These are phyloP conservation scores for Eueides isabella DNA, from an alignment of 1,140 invertebrate species.

Conservation along the genomic window DNA sequence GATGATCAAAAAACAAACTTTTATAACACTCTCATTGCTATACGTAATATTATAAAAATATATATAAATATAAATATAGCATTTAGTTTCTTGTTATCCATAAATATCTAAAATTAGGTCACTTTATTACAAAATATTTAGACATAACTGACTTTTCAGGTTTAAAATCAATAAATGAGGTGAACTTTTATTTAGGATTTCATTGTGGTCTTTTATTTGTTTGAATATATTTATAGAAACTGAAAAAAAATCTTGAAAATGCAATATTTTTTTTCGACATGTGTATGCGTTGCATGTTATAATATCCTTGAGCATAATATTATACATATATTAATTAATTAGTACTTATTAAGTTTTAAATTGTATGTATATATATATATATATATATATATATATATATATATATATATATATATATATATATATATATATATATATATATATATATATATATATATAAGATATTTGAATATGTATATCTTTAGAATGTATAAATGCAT, in stretches of 20 bases:
- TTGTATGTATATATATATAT: too few relatives aligned
- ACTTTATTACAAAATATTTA: neutral
- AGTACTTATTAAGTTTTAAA: neutral
- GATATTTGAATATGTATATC: too few relatives aligned
- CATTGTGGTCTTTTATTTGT: too few relatives aligned
- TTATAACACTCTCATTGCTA: neutral
- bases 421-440: too few relatives aligned
- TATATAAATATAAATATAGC: neutral
- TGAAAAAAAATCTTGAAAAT: too few relatives aligned
- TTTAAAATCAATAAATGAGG: neutral
- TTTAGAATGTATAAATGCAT: too few relatives aligned
- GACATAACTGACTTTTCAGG: neutral
- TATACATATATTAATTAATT: neutral
- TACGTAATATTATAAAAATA: neutral
- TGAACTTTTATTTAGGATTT: neutral
- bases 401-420: too few relatives aligned
- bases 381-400: too few relatives aligned
- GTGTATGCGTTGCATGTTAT: neutral
- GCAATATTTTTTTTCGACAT: neutral
- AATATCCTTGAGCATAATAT: constrained; percentile 1
- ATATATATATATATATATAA: too few relatives aligned
- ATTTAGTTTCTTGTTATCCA: too few relatives aligned
- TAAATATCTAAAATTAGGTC: neutral
- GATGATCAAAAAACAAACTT: too few relatives aligned
- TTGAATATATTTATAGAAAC: too few relatives aligned